phyloP scores from a whole-genome alignment of 2,113 vertebrate species.

The Capreolus pygargus region DNA sequence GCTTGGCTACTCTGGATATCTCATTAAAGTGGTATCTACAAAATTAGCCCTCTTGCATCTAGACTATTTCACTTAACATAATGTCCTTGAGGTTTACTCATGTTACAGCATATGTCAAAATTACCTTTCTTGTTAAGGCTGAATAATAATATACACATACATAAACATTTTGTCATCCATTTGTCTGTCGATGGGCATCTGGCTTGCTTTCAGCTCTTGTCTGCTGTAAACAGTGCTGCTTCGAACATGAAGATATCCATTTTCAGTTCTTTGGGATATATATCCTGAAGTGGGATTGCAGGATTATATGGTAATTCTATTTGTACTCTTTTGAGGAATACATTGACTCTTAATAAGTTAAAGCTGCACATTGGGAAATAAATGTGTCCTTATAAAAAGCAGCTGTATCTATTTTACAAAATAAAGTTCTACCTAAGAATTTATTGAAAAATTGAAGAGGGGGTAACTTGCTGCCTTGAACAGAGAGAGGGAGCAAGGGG shows the following conservation, averaged over 20 bases:
- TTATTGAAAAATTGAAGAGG: neutral
- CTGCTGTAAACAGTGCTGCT: neutral
- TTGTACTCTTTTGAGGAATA: neutral
- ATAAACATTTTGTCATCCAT: neutral
- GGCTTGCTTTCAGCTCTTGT: neutral
- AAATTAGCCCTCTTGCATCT: neutral
- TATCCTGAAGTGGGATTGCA: neutral
- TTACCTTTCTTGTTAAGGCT: neutral
- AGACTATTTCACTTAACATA: neutral
- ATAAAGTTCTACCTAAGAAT: neutral
- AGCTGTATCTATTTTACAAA: conserved; percentile 13
- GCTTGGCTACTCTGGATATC: neutral
- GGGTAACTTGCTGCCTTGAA: neutral
- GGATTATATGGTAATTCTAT: neutral
- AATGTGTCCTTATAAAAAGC: neutral
- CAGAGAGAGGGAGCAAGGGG: neutral
- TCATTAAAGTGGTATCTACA: neutral
- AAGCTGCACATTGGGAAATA: neutral
- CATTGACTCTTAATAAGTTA: conserved; percentile 2
- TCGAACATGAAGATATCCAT: neutral
- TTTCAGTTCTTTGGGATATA: neutral
- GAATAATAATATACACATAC: neutral
- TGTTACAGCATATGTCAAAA: neutral
- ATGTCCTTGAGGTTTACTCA: neutral
- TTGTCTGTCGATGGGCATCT: neutral